Evolutionary conservation across 2,113 vertebrate genomes (phyloP).

Genomic region (Cyanoliseus patagonus): DNA sequence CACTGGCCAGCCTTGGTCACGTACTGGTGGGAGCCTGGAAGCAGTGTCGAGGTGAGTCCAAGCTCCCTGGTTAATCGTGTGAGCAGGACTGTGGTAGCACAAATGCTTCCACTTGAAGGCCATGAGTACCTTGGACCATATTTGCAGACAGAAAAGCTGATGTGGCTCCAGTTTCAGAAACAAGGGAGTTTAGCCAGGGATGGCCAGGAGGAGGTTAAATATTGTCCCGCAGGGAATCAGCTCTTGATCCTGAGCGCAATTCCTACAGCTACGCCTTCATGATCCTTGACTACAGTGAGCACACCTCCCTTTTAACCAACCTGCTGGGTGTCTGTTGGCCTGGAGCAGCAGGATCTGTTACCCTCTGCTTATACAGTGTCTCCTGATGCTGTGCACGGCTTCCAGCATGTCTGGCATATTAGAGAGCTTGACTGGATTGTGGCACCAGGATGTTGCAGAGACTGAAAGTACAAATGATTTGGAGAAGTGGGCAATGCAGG

Average conservation of each 20-base stretch:
- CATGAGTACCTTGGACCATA: rapidly evolving
- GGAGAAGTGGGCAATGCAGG: background rate
- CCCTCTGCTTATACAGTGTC: background rate
- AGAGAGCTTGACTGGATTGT: background rate
- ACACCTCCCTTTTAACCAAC: background rate
- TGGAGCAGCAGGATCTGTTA: background rate
- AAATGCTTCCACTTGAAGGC: background rate
- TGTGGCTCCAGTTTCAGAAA: background rate
- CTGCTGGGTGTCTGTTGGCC: background rate
- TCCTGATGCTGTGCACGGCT: background rate
- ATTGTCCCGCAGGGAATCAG: background rate
- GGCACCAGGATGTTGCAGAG: background rate
- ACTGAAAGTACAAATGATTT: background rate
- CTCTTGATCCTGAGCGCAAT: background rate
- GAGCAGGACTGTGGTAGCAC: background rate
- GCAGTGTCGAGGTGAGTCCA: rapidly evolving
- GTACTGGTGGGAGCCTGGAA: background rate
- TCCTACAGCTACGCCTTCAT: background rate
- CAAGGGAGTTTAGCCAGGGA: background rate
- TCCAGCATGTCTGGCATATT: rapidly evolving
- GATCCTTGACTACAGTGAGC: rapidly evolving
- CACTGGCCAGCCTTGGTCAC: background rate
- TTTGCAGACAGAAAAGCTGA: background rate
- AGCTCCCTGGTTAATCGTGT: background rate
- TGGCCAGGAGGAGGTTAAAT: background rate